phyloP scores from a whole-genome alignment of 2,888 invertebrate genomes.

The Archips xylosteana region DNA sequence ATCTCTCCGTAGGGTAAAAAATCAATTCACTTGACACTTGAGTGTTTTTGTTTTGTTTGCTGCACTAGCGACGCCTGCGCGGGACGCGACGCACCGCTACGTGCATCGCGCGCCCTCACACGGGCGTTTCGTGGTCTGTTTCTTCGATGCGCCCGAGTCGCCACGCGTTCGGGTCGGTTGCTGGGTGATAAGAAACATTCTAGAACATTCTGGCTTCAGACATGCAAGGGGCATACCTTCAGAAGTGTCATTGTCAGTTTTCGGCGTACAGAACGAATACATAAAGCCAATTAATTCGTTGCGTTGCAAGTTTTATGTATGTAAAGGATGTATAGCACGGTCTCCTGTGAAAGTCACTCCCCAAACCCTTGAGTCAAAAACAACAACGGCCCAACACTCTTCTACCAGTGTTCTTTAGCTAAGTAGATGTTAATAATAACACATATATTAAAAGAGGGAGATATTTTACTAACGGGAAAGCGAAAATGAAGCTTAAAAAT shows the following conservation, averaged over 20 bases:
- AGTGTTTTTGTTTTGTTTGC: conserved; percentile 14
- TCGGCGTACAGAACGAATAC: too few species aligned
- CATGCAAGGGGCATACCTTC: neutral
- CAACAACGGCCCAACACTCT: too few species aligned
- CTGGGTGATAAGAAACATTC: conserved; percentile 62
- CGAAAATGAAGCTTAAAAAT: too few species aligned
- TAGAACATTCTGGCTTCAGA: conserved; percentile 1
- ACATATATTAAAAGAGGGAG: too few species aligned
- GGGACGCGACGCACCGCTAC: conserved; percentile 60
- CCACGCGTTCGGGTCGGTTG: conserved; percentile 92
- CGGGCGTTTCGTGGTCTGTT: conserved; percentile 92
- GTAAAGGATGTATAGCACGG: too few species aligned
- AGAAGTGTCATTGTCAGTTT: neutral
- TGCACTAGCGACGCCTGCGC: conserved; percentile 60
- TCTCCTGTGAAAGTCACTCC: too few species aligned
- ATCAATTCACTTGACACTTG: conserved; percentile 6
- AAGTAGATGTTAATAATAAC: too few species aligned
- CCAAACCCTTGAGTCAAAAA: too few species aligned
- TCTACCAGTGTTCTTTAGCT: too few species aligned
- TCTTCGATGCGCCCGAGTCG: conserved; percentile 92
- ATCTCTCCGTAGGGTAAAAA: conserved; percentile 6
- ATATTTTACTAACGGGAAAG: too few species aligned
- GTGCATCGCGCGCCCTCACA: conserved; percentile 85
- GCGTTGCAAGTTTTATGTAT: too few species aligned
- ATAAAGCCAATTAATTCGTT: too few species aligned